These are phyloP conservation scores for Temnopleurus reevesii DNA, from an alignment of 53 echinoderm and acorn worm species.

Conservation along the genomic window DNA sequence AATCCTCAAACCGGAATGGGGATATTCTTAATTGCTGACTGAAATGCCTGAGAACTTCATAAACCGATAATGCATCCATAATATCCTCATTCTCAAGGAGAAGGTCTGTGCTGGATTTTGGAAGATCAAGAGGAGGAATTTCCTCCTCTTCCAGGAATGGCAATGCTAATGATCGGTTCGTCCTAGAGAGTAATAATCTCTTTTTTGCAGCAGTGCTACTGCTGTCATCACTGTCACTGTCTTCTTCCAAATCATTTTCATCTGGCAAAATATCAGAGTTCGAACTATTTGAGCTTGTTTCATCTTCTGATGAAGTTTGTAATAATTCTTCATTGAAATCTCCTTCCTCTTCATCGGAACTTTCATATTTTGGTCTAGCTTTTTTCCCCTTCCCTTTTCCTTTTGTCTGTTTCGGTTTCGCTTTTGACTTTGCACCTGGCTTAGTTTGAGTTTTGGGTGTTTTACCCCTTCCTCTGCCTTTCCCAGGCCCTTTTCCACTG, in stretches of 20 bases:
- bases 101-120: slow-evolving; percentile 83
- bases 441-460: slow-evolving; percentile 4
- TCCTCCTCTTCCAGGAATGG: slow-evolving; percentile 78
- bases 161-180: slow-evolving; percentile 69
- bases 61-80: slow-evolving; percentile 79
- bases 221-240: slow-evolving; percentile 71
- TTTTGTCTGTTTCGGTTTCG: neutral
- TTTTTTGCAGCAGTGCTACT: slow-evolving; percentile 66
- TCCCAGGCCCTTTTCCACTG: neutral
- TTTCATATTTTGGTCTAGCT: slow-evolving; percentile 51
- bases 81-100: slow-evolving; percentile 72
- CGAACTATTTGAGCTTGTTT: neutral
- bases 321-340: slow-evolving; percentile 53
- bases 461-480: slow-evolving; percentile 34
- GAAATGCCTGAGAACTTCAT: slow-evolving; percentile 94
- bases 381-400: slow-evolving; percentile 57
- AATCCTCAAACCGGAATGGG: slow-evolving; percentile 95
- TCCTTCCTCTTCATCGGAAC: slow-evolving; percentile 53
- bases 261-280: slow-evolving; percentile 5
- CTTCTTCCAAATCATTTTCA: slow-evolving; percentile 69
- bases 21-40: slow-evolving; percentile 88
- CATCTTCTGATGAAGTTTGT: slow-evolving; percentile 14
- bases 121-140: slow-evolving; percentile 72
- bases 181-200: slow-evolving; percentile 62
- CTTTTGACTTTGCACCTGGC: neutral